Percentiles rank a stretch among this genome's conserved stretches.
These are phyloP conservation scores for Lagenorhynchus albirostris DNA, from an alignment of 2,113 vertebrate species.

Conservation along the genomic window DNA sequence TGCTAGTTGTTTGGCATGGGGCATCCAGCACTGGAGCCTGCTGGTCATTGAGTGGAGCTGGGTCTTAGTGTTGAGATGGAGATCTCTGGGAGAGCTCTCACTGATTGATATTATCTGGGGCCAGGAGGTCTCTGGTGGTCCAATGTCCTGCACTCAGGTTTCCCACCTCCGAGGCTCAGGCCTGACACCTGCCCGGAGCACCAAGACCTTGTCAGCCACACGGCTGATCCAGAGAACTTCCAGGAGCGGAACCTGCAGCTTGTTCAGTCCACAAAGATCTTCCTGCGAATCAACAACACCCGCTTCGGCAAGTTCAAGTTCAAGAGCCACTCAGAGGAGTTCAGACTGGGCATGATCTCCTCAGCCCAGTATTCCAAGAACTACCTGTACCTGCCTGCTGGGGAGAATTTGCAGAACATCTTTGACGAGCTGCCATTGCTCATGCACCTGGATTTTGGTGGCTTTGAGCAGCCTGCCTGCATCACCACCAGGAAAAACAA, in stretches of 20 bases:
- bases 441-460: slow-evolving; percentile 85
- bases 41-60: too few species aligned
- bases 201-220: too few species aligned
- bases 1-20: too few species aligned
- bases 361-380: slow-evolving; percentile 91
- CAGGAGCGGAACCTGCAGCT: slow-evolving; percentile 91
- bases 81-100: too few species aligned
- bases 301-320: slow-evolving; percentile 87
- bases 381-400: slow-evolving; percentile 88
- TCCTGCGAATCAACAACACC: slow-evolving; percentile 89
- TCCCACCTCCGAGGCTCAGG: too few species aligned
- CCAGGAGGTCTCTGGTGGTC: too few species aligned
- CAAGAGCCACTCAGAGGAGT: slow-evolving; percentile 92
- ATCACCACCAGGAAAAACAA: slow-evolving; percentile 88
- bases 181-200: too few species aligned
- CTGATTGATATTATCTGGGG: too few species aligned
- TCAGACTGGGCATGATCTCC: slow-evolving; percentile 92
- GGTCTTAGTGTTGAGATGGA: too few species aligned
- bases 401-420: slow-evolving; percentile 89
- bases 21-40: too few species aligned
- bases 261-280: slow-evolving; percentile 90
- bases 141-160: too few species aligned
- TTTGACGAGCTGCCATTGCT: slow-evolving; percentile 92
- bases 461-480: slow-evolving; percentile 81
- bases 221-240: slow-evolving; percentile 88